These are phyloP conservation scores for Drosophila mauritiana DNA, from an alignment of 1,140 invertebrate species.

Conservation along the genomic window DNA sequence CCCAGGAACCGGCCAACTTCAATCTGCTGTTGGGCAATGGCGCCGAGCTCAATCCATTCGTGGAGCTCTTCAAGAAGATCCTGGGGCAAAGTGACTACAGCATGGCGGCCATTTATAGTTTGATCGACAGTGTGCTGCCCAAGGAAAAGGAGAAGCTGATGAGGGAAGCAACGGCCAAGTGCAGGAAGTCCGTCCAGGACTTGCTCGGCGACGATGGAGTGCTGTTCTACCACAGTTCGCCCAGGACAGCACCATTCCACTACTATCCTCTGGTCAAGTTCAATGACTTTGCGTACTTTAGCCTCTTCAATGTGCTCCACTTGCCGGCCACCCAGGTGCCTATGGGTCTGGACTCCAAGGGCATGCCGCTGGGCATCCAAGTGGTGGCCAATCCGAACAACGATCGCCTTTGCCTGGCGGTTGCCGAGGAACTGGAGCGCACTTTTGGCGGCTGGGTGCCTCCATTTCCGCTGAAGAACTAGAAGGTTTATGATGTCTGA, in stretches of 20 bases:
- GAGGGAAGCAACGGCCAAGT: conserved; percentile 86
- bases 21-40: conserved; percentile 87
- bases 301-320: conserved; percentile 94
- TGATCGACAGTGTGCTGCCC: conserved; percentile 88
- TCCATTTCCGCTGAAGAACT: conserved; percentile 84
- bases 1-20: conserved; percentile 88
- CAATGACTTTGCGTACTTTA: conserved; percentile 95
- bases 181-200: conserved; percentile 88
- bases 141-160: conserved; percentile 88
- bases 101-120: conserved; percentile 88
- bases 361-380: conserved; percentile 93
- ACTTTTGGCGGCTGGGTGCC: conserved; percentile 93
- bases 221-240: conserved; percentile 93
- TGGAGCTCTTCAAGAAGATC: conserved; percentile 87
- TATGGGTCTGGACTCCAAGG: conserved; percentile 89
- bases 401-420: conserved; percentile 93
- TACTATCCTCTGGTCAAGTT: conserved; percentile 91
- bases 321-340: conserved; percentile 93
- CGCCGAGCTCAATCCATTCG: conserved; percentile 85
- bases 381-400: conserved; percentile 91
- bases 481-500: not conserved
- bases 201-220: conserved; percentile 92
- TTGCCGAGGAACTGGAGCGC: conserved; percentile 92
- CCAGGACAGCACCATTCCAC: conserved; percentile 93
- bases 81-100: conserved; percentile 87